Evolutionary conservation across 37 sponge, comb jelly and placozoan species (phyloP).

Genomic region (Beroe ovata): DNA sequence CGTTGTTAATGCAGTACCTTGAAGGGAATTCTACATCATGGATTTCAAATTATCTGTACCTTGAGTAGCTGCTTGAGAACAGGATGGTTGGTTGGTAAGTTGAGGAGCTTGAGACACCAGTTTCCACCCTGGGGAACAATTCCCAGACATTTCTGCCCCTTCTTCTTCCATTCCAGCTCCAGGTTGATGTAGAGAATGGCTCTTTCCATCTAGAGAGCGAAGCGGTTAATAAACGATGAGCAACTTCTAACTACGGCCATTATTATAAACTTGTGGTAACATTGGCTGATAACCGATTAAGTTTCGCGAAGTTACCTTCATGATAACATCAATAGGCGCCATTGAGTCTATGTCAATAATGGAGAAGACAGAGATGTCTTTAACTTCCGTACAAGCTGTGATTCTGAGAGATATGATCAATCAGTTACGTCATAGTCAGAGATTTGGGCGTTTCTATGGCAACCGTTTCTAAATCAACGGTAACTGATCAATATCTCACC

Average conservation of each 20-base stretch:
- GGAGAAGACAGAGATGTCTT: constrained; percentile 58
- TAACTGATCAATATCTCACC: too few species aligned
- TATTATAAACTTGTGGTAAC: too few species aligned
- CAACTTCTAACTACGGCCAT: too few species aligned
- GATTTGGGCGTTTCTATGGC: too few species aligned
- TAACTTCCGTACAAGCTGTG: constrained; percentile 38
- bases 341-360: constrained; percentile 39
- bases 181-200: constrained; percentile 53
- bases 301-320: constrained; percentile 17
- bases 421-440: too few species aligned
- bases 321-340: constrained; percentile 53
- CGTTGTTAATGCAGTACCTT: too few species aligned
- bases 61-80: constrained; percentile 45
- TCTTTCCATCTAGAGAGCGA: constrained; percentile 10
- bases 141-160: constrained; percentile 66
- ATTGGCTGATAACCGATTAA: too few species aligned
- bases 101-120: constrained; percentile 52
- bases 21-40: too few species aligned
- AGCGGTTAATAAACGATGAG: background rate
- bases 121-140: constrained; percentile 44
- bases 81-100: constrained; percentile 54
- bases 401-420: too few species aligned
- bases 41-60: too few species aligned
- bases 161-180: constrained; percentile 61
- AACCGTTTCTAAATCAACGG: too few species aligned